Evolutionary conservation across 1,140 invertebrate genomes (phyloP).

Genomic region (Hermetia illucens): DNA sequence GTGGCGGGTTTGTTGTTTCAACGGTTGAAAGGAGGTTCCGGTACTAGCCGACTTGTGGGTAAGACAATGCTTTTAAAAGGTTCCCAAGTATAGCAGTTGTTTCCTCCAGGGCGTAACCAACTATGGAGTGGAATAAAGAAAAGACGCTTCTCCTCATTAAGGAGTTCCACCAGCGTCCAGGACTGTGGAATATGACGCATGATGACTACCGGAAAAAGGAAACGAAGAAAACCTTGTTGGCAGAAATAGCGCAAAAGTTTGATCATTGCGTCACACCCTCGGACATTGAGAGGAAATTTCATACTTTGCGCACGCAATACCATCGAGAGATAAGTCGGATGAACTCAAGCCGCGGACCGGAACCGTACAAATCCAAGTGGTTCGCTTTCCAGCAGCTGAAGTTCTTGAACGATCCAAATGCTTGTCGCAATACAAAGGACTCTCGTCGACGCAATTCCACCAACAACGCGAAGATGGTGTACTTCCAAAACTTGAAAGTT

Average conservation of each 20-base stretch:
- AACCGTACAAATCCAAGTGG: constrained; percentile 29
- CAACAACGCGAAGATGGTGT: too few relatives aligned
- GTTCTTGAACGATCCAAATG: constrained; percentile 25
- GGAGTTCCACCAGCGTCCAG: constrained; percentile 23
- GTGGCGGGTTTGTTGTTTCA: too few relatives aligned
- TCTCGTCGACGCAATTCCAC: too few relatives aligned
- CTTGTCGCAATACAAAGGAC: too few relatives aligned
- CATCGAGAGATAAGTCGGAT: constrained; percentile 28
- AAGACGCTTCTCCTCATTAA: constrained; percentile 23
- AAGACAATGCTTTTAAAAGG: too few relatives aligned
- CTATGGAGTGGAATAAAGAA: constrained; percentile 30
- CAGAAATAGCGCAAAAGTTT: constrained; percentile 18
- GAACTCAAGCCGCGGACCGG: constrained; percentile 17
- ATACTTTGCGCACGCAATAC: constrained; percentile 26
- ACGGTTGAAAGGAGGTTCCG: too few relatives aligned
- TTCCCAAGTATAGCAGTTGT: too few relatives aligned
- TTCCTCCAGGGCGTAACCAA: too few relatives aligned
- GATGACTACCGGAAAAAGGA: constrained; percentile 29
- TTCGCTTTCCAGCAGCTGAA: constrained; percentile 27
- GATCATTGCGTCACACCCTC: constrained; percentile 21
- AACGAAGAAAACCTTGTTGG: constrained; percentile 21
- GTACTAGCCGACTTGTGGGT: too few relatives aligned
- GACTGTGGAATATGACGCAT: constrained; percentile 29
- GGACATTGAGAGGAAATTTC: constrained; percentile 28
- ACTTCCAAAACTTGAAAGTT: too few relatives aligned